Percentiles rank a stretch among this genome's conserved stretches.
Evolutionary conservation across 2,113 vertebrate species (phyloP).

Genomic region (Phaethon lepturus): DNA sequence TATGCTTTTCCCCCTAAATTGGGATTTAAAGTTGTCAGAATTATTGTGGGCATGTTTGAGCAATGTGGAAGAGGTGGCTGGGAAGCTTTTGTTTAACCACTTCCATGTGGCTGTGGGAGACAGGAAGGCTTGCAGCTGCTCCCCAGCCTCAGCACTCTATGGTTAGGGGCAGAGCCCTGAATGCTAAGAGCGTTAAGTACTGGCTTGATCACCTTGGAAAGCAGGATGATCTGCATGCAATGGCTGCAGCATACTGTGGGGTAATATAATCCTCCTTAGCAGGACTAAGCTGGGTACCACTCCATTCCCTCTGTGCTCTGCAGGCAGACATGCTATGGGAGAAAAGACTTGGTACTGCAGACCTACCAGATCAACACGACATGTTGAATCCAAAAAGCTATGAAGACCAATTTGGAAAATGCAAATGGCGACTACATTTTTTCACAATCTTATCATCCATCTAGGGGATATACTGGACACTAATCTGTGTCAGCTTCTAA

Average conservation of each 20-base stretch:
- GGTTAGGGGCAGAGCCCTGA: neutral
- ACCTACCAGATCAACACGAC: neutral
- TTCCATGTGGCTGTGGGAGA: neutral
- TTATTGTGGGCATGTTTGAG: neutral
- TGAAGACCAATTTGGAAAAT: neutral
- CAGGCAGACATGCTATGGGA: neutral
- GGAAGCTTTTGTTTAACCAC: neutral
- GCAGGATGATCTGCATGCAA: neutral
- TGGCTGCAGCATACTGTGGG: neutral
- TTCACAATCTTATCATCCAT: neutral
- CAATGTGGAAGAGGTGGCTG: neutral
- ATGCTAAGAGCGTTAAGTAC: neutral
- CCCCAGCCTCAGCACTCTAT: neutral
- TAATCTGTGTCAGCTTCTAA: neutral
- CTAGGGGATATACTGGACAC: neutral
- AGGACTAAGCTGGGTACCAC: neutral
- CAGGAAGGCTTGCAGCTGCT: neutral
- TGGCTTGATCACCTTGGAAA: neutral
- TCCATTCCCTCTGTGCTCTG: neutral
- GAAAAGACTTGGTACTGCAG: neutral
- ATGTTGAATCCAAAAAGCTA: neutral
- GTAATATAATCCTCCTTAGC: neutral
- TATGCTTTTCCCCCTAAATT: fast-evolving
- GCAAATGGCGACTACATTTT: neutral
- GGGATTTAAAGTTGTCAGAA: neutral